Conservation (phyloP, 1,140 invertebrate genomes). For the Drosophila dunni region DNA sequence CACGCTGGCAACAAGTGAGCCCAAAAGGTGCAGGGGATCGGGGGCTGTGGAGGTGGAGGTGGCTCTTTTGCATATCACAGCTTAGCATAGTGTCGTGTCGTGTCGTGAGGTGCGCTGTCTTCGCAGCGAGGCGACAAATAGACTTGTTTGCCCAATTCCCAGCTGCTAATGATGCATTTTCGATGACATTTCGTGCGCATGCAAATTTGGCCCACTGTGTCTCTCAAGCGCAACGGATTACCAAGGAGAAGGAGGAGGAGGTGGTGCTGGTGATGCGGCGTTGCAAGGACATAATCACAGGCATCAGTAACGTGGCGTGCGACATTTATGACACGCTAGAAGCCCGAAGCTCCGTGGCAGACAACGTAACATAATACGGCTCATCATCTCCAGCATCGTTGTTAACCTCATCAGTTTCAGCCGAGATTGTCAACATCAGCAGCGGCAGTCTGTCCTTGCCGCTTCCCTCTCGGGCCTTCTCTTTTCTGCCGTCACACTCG, state of each 20-base stretch:
- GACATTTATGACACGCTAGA: conserved; percentile 76
- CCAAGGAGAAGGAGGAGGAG: neutral
- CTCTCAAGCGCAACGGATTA: conserved; percentile 47
- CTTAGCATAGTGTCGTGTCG: neutral
- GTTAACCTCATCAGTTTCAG: conserved; percentile 76
- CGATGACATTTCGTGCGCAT: conserved; percentile 73
- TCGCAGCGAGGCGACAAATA: conserved; percentile 70
- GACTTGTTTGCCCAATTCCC: conserved; percentile 78
- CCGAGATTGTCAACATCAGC: conserved; percentile 60
- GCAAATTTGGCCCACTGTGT: conserved; percentile 44
- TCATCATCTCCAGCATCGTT: conserved; percentile 69
- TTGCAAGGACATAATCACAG: conserved; percentile 57
- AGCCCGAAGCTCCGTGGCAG: conserved; percentile 1
- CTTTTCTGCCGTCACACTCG: conserved; percentile 1
- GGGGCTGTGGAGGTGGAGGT: conserved; percentile 35
- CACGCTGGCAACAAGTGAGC: conserved; percentile 69
- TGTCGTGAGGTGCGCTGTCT: conserved; percentile 50
- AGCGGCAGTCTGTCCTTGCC: conserved; percentile 26
- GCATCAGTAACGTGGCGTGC: conserved; percentile 75
- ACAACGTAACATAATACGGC: conserved; percentile 70
- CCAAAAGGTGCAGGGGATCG: neutral
- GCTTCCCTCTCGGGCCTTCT: neutral
- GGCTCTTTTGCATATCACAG: conserved; percentile 64
- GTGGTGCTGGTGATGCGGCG: neutral
- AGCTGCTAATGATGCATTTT: conserved; percentile 81